Base-by-base conservation (phyloP, 2,113 vertebrate genomes). In the Neoarius graeffei region DNA sequence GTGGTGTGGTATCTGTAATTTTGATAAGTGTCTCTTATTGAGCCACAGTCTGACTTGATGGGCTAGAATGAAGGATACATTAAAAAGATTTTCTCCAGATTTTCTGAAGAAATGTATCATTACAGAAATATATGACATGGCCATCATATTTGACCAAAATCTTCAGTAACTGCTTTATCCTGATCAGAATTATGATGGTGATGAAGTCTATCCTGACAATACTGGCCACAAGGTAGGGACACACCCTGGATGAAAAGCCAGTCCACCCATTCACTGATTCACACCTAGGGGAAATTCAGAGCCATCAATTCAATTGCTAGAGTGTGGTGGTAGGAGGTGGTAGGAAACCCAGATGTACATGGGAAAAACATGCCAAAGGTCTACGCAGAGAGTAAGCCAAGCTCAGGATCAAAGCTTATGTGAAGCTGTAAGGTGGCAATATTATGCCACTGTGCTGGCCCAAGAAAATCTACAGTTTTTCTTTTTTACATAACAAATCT, bases 21-120 rank as follows among this genome's bases (percentile, higher is more conserved):
- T 87, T 91, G 62, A 91, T 79, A 90, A 88, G 87, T 85, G 83
- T 91, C 86, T 89, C 67, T 84, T 80, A 73, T 89, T 87, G 69
- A 85, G 52, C 76, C 74, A 81, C 54, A 84, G 80, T 88, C 83
- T 87, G 83, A 62, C 79, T 77, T 69, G 67, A 73, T 13, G 62
- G 67, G 35, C 27, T 77, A 62, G 52, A 62, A 64, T 80, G 5
- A 79, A 88, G 25, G 30, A 84, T 76, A 84, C 50, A 64, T 85
- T 79, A 79, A 84, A 62, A 84, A n/a, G 9, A 64, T 35, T 64
- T 64, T 57, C 62, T 52, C 77, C 17, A 27, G 8, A 73, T 52
- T 77, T 54, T 77, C 1, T 77, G 60, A 20, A 84, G 23, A 79
- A 60, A 88, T 82, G 17, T 59, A 50, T 50, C 1, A 57, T 57